Evolutionary conservation across 2,797 vertebrate genomes (phyloP), one percentile per base, ranked within the genome.

Genomic region (Crenuchus spilurus): DNA sequence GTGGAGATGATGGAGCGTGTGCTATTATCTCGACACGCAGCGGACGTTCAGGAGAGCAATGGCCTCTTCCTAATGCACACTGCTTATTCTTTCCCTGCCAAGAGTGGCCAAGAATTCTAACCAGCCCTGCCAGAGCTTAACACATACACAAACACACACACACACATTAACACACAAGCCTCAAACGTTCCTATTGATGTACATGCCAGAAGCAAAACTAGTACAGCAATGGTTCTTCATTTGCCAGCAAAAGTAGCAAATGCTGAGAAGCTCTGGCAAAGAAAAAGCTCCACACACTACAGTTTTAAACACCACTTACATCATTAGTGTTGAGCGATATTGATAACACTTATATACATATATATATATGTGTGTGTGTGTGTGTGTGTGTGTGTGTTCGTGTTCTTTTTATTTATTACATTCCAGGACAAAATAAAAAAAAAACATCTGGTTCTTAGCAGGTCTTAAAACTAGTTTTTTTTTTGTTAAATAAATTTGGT

Each of bases 1-100:
- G 57, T 61, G 62, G 14, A n/a, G 67, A 64, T 79, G 68, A 76
- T 54, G 44, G 44, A 75, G 71, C 6, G 11, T 37, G 60, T 28
- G 22, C 64, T 68, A 70, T 37, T 74, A 75, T 67, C 62, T 65
- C 51, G 31, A 65, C 60, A 28, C 54, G 24, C 55, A 73, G 33
- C 64, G 18, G 35, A 69, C 48, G 31, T 18, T 65, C n/a, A 31
- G 41, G 49, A 67, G 61, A 72, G 33, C 26, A 66, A 72, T 68
- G 31, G 42, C 24, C 70, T 54, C 58, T 54, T 60, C 30, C 30
- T 42, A 67, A 66, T 41, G 20, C 33, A 26, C 13, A n/a, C 33
- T 35, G 13, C 37, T 64, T 49, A 75, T 70, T 70, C 60, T 39
- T 55, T 4, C 14, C 18, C 31, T 69, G 18, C 35, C 18, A 55